These are phyloP conservation scores for Meloidogyne floridensis DNA, from an alignment of 1,140 invertebrate genomes.

Conservation along the genomic window DNA sequence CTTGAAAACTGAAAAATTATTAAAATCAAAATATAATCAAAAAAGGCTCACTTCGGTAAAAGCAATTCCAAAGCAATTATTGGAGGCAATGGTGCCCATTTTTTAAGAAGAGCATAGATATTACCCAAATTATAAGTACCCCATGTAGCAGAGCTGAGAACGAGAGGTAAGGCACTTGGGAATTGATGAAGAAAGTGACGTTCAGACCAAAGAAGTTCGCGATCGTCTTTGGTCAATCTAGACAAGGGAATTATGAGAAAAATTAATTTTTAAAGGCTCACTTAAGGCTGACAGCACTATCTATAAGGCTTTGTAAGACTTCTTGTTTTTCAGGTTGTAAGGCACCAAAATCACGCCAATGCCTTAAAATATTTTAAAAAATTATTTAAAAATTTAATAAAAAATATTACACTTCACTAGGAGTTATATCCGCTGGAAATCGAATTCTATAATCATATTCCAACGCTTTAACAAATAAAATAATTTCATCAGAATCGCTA, in stretches of 20 bases:
- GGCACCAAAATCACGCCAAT: slow-evolving; percentile 28
- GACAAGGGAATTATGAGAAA: neutral
- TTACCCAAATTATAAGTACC: slow-evolving; percentile 48
- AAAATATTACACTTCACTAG: slow-evolving; percentile 31
- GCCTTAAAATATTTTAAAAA: slow-evolving; percentile 30
- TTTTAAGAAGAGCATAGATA: slow-evolving; percentile 44
- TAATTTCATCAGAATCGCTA: slow-evolving; percentile 33
- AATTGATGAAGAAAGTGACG: slow-evolving; percentile 43
- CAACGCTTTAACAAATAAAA: slow-evolving; percentile 43
- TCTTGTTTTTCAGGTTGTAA: slow-evolving; percentile 39
- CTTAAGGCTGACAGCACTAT: slow-evolving; percentile 31
- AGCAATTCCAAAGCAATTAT: slow-evolving; percentile 48
- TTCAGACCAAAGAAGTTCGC: slow-evolving; percentile 51
- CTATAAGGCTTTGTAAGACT: slow-evolving; percentile 31
- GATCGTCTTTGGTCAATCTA: slow-evolving; percentile 45
- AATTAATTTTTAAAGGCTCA: slow-evolving; percentile 22
- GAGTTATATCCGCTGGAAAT: slow-evolving; percentile 33
- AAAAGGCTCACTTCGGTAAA: slow-evolving; percentile 42
- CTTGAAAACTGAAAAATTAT: slow-evolving; percentile 46
- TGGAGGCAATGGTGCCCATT: slow-evolving; percentile 40
- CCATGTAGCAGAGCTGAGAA: slow-evolving; percentile 51
- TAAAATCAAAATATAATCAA: slow-evolving; percentile 1
- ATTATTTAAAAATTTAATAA: neutral
- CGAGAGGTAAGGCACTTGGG: slow-evolving; percentile 49
- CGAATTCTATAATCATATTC: slow-evolving; percentile 51